Percentiles rank a stretch among this genome's conserved stretches.
Evolutionary conservation across 1,140 invertebrate species (phyloP).

Genomic region (Drosophila malerkotliana): DNA sequence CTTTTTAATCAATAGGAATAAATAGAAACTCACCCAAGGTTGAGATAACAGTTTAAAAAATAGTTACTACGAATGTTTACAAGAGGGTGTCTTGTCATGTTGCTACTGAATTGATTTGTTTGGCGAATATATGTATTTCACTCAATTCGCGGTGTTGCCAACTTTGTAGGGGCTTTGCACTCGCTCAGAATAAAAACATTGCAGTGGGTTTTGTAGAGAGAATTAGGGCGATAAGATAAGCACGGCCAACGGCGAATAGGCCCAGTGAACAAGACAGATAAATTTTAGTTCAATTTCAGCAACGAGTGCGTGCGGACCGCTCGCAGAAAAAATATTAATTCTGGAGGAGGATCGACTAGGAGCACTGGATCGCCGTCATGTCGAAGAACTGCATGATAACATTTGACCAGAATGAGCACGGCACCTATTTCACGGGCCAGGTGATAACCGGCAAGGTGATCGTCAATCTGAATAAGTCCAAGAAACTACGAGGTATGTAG

Average conservation of each 20-base stretch:
- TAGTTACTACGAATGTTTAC: not conserved
- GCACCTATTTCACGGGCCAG: slow-evolving; percentile 85
- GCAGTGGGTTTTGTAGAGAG: slow-evolving; percentile 37
- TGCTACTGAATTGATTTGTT: slow-evolving; percentile 12
- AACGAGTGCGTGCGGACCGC: slow-evolving; percentile 46
- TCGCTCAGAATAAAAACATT: slow-evolving; percentile 11
- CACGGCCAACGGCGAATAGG: slow-evolving; percentile 9
- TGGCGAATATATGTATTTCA: slow-evolving; percentile 4
- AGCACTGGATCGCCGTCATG: slow-evolving; percentile 36
- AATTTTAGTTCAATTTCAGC: slow-evolving; percentile 50
- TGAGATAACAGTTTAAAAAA: not conserved
- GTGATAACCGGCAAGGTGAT: slow-evolving; percentile 84
- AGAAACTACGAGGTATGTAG: slow-evolving; percentile 84
- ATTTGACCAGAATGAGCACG: slow-evolving; percentile 85
- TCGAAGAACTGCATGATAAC: slow-evolving; percentile 84
- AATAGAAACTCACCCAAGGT: slow-evolving; percentile 2
- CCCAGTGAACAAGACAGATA: slow-evolving; percentile 5
- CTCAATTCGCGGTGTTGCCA: slow-evolving; percentile 26
- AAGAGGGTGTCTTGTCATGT: no score
- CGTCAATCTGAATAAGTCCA: slow-evolving; percentile 84
- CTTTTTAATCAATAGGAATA: not conserved
- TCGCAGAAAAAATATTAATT: not conserved
- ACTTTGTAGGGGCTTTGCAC: slow-evolving; percentile 7
- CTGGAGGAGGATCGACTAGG: not conserved
- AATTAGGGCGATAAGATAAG: slow-evolving; percentile 50